Conservation (phyloP, 2,797 vertebrate genomes). For the Gephyroberyx darwinii region DNA sequence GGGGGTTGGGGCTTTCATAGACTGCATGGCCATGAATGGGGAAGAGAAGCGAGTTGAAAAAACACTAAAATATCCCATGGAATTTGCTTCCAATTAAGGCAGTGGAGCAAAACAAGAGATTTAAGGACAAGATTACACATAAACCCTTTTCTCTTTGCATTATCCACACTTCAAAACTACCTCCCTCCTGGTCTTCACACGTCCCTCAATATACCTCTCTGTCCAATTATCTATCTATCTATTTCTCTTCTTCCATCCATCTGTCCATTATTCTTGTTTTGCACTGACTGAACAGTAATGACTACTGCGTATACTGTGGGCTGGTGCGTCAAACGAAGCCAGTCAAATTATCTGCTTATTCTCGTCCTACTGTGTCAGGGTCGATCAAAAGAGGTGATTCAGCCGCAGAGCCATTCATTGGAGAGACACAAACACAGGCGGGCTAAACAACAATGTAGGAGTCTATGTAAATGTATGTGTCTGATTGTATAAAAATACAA, state of each 20-base stretch:
- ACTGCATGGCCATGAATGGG: conserved; percentile 74
- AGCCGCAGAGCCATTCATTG: background rate
- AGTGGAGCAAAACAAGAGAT: conserved; percentile 66
- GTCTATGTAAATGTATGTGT: background rate
- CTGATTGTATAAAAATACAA: background rate
- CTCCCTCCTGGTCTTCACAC: conserved; percentile 30
- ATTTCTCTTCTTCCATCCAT: conserved; percentile 29
- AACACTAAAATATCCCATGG: conserved; percentile 74
- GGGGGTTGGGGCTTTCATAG: conserved; percentile 52
- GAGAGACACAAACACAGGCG: background rate
- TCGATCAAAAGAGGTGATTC: background rate
- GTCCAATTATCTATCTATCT: conserved; percentile 18
- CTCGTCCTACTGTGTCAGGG: background rate
- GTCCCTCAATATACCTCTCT: conserved; percentile 27
- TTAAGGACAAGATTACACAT: conserved; percentile 63
- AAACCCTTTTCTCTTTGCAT: conserved; percentile 46
- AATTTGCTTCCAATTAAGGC: conserved; percentile 82
- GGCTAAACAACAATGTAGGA: background rate
- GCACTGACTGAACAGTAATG: conserved; percentile 27
- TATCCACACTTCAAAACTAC: conserved; percentile 34
- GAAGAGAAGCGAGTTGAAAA: conserved; percentile 58
- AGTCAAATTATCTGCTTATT: background rate
- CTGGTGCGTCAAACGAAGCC: conserved; percentile 16
- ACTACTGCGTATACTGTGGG: conserved; percentile 21
- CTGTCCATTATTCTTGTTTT: conserved; percentile 17